These are phyloP conservation scores for Lacanobia oleracea DNA, from an alignment of 2,888 invertebrate species.

Conservation along the genomic window DNA sequence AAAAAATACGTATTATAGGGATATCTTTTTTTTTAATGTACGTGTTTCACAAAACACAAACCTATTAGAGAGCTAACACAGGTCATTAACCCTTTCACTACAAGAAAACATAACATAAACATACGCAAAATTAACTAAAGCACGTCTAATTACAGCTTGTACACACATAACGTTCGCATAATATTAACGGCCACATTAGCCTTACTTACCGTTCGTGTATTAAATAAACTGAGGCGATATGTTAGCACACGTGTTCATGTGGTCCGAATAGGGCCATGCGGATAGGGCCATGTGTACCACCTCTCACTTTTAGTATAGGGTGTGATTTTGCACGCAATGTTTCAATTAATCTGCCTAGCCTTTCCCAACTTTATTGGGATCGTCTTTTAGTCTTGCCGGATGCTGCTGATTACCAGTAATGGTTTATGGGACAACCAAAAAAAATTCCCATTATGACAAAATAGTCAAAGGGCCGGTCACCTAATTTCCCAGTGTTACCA, in stretches of 20 bases:
- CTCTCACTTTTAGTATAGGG: slow-evolving; percentile 63
- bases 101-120: slow-evolving; percentile 13
- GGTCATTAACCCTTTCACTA: slow-evolving; percentile 21
- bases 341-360: too few relatives aligned
- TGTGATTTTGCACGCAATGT: not conserved
- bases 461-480: too few relatives aligned
- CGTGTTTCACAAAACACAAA: not conserved
- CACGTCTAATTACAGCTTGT: slow-evolving; percentile 22
- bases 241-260: slow-evolving; percentile 65
- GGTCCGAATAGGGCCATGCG: slow-evolving; percentile 64
- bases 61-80: slow-evolving; percentile 25
- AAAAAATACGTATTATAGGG: not conserved
- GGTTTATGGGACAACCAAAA: too few relatives aligned
- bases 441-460: too few relatives aligned
- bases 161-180: slow-evolving; percentile 36
- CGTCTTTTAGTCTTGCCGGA: too few relatives aligned
- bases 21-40: not conserved
- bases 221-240: slow-evolving; percentile 29
- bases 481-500: too few relatives aligned
- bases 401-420: too few relatives aligned
- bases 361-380: too few relatives aligned
- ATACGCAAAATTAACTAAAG: slow-evolving; percentile 23
- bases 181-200: slow-evolving; percentile 46
- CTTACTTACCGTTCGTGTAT: slow-evolving; percentile 32
- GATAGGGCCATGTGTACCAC: slow-evolving; percentile 51